A percentile compares a stretch with the other conserved stretches of the same genome.
Evolutionary conservation across 2,113 vertebrate genomes (phyloP).

Genomic region (Pristiophorus japonicus): DNA sequence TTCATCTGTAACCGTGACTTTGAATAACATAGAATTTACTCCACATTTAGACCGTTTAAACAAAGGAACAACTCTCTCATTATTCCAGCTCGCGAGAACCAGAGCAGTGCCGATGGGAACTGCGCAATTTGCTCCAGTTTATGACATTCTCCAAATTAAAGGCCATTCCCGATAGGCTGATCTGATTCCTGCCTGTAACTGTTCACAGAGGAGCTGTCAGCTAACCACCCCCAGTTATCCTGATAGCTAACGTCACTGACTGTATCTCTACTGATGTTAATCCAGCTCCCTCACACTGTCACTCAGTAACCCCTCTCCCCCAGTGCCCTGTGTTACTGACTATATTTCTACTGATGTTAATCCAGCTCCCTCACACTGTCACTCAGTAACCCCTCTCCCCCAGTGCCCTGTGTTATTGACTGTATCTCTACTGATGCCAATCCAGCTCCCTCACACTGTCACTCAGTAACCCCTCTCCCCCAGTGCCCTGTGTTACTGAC

Average conservation of each 20-base stretch:
- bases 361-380: too few species aligned
- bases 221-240: background rate
- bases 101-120: background rate
- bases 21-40: background rate
- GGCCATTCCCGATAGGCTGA: background rate
- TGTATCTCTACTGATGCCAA: too few species aligned
- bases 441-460: too few species aligned
- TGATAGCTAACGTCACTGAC: background rate
- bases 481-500: too few species aligned
- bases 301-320: background rate
- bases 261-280: background rate
- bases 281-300: background rate
- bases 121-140: background rate
- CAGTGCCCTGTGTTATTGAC: too few species aligned
- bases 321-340: too few species aligned
- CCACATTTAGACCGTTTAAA: slow-evolving; percentile 6
- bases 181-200: background rate
- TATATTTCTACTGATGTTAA: too few species aligned
- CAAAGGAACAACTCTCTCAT: background rate
- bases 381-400: too few species aligned
- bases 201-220: too few species aligned
- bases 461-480: too few species aligned
- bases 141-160: background rate
- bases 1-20: background rate
- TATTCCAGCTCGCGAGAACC: background rate